Conservation (phyloP, 2,797 vertebrate genomes). For the Rhinoraja longicauda region DNA sequence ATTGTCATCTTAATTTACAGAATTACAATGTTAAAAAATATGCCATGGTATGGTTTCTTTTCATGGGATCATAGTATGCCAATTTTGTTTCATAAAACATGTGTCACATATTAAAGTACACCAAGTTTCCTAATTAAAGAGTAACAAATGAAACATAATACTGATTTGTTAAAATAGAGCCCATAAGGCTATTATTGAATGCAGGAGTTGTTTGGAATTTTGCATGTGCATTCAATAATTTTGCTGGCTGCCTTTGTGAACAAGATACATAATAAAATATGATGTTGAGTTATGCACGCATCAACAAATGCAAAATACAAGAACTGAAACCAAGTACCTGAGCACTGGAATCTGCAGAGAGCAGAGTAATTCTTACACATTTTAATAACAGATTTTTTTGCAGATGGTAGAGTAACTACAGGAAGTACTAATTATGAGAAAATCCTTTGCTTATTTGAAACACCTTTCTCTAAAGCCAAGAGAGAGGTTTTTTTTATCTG, state of each 20-base stretch:
- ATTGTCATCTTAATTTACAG: not conserved
- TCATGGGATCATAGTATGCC: not conserved
- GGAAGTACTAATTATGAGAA: slow-evolving; percentile 29
- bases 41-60: not conserved
- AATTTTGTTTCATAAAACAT: not conserved
- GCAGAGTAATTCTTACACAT: slow-evolving; percentile 14
- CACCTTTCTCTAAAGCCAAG: slow-evolving; percentile 44
- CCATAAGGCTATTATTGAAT: slow-evolving; percentile 32
- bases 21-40: not conserved
- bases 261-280: slow-evolving; percentile 66
- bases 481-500: slow-evolving; percentile 64
- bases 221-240: slow-evolving; percentile 72
- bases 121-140: slow-evolving; percentile 35
- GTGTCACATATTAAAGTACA: slow-evolving; percentile 31
- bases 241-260: slow-evolving; percentile 58
- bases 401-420: slow-evolving; percentile 17
- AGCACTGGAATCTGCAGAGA: not conserved
- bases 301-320: slow-evolving; percentile 18
- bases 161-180: slow-evolving; percentile 31
- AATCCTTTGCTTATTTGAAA: slow-evolving; percentile 18
- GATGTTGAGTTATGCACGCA: slow-evolving; percentile 52
- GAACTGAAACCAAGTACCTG: slow-evolving; percentile 9
- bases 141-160: slow-evolving; percentile 36
- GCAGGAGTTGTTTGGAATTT: slow-evolving; percentile 35
- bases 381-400: slow-evolving; percentile 22